A percentile compares a stretch with the other conserved stretches of the same genome.
phyloP scores from a whole-genome alignment of 2,888 invertebrate genomes.

The Chloromyia formosa region DNA sequence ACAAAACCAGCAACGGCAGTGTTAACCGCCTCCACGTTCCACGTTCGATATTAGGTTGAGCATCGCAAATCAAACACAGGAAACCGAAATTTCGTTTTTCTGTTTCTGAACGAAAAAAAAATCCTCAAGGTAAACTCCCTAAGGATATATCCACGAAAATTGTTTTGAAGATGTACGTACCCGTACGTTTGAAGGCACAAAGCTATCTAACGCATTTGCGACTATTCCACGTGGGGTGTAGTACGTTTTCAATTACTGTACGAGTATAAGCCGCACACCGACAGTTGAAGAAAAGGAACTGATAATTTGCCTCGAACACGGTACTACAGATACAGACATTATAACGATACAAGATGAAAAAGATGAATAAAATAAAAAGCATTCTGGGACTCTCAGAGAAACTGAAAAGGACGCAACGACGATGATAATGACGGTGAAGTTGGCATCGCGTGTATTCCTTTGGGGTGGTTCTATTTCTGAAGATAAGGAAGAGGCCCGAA shows the following conservation, averaged over 20 bases:
- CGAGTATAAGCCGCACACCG: neutral
- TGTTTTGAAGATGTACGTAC: neutral
- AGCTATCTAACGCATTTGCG: neutral
- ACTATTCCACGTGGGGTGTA: neutral
- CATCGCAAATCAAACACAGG: too few relatives aligned
- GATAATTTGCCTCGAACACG: constrained; percentile 13
- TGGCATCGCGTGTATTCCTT: neutral
- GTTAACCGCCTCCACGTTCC: too few relatives aligned
- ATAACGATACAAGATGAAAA: neutral
- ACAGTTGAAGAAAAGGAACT: neutral
- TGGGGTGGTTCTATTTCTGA: constrained; percentile 3
- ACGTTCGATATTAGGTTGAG: too few relatives aligned
- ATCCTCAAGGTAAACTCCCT: neutral
- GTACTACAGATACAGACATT: neutral
- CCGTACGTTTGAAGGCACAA: neutral
- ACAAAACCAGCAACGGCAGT: too few relatives aligned
- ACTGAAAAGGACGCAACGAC: too few relatives aligned
- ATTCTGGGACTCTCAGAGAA: too few relatives aligned
- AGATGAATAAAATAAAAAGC: neutral
- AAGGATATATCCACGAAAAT: neutral
- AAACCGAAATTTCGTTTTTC: neutral
- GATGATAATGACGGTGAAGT: too few relatives aligned
- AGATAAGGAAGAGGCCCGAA: neutral
- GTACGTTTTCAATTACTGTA: constrained; percentile 31
- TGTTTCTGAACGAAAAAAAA: neutral